Evolutionary conservation across 1,140 invertebrate genomes (phyloP).

Genomic region (Chrysoperla carnea): DNA sequence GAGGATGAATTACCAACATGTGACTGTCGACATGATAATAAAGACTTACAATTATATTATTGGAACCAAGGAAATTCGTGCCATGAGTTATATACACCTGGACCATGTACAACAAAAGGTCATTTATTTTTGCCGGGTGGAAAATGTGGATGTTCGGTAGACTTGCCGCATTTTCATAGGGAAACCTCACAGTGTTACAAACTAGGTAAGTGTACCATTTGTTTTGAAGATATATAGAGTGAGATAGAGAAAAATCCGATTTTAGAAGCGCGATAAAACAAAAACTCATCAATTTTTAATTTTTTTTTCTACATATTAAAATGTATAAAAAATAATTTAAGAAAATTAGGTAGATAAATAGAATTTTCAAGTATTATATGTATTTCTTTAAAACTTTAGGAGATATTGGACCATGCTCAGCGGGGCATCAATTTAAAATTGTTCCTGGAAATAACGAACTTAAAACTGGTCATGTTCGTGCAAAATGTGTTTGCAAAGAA

Average conservation of each 20-base stretch:
- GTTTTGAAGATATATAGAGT: too few species aligned
- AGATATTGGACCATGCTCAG: constrained; percentile 45
- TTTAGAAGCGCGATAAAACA: too few species aligned
- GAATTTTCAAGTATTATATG: too few species aligned
- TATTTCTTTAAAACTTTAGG: constrained; percentile 22
- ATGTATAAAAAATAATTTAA: too few species aligned
- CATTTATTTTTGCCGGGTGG: constrained; percentile 54
- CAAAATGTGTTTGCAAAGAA: constrained; percentile 46
- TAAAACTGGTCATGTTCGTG: constrained; percentile 21
- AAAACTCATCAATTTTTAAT: too few species aligned
- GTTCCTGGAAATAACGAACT: constrained; percentile 22
- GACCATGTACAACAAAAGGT: constrained; percentile 53
- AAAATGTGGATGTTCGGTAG: constrained; percentile 45
- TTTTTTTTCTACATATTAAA: too few species aligned
- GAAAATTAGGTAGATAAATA: too few species aligned
- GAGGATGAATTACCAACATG: constrained; percentile 40
- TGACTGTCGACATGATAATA: constrained; percentile 23
- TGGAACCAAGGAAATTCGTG: constrained; percentile 39
- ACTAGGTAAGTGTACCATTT: constrained; percentile 34
- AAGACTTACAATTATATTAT: constrained; percentile 26
- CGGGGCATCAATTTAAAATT: constrained; percentile 41
- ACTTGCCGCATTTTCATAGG: constrained; percentile 52
- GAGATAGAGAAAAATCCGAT: too few species aligned
- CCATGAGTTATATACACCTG: constrained; percentile 57
- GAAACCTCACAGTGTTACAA: constrained; percentile 50